A percentile compares a stretch with the other conserved stretches of the same genome.
These are phyloP conservation scores for Atopsyche davidsoni DNA, from an alignment of 1,140 invertebrate species.

Conservation along the genomic window DNA sequence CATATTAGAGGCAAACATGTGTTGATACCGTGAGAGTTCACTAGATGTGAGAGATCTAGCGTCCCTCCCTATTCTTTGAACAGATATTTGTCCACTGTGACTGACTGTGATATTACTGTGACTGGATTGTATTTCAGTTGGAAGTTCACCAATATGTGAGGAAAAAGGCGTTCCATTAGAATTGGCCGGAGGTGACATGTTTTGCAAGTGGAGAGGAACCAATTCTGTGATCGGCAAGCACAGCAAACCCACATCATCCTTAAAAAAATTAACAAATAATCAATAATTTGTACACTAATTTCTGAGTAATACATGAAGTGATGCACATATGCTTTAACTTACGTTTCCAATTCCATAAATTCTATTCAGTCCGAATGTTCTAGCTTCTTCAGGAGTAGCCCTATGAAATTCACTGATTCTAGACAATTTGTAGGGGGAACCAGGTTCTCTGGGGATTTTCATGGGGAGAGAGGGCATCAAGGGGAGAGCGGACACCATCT, in stretches of 20 bases:
- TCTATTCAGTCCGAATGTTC: too few relatives aligned
- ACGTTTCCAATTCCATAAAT: too few relatives aligned
- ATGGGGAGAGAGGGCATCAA: too few relatives aligned
- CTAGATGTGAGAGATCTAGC: slow-evolving; percentile 37
- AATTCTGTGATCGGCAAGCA: slow-evolving; percentile 44
- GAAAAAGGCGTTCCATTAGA: slow-evolving; percentile 15
- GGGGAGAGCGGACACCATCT: too few relatives aligned
- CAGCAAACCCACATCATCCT: slow-evolving; percentile 44
- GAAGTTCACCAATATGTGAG: slow-evolving; percentile 24
- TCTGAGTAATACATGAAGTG: too few relatives aligned
- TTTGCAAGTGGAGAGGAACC: slow-evolving; percentile 29
- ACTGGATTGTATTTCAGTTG: slow-evolving; percentile 14
- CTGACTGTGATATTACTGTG: too few relatives aligned
- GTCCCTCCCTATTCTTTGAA: slow-evolving; percentile 44
- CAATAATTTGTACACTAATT: too few relatives aligned
- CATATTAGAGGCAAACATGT: slow-evolving; percentile 28
- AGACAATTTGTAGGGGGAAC: too few relatives aligned
- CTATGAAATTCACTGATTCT: too few relatives aligned
- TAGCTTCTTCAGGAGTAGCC: too few relatives aligned
- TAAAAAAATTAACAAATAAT: slow-evolving; percentile 24
- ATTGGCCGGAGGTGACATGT: slow-evolving; percentile 25
- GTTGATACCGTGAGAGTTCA: slow-evolving; percentile 37
- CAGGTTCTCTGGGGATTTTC: too few relatives aligned
- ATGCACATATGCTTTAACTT: too few relatives aligned
- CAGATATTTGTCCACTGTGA: slow-evolving; percentile 36